Base-by-base conservation (phyloP, 2,113 vertebrate genomes). In the Ascaphus truei region DNA sequence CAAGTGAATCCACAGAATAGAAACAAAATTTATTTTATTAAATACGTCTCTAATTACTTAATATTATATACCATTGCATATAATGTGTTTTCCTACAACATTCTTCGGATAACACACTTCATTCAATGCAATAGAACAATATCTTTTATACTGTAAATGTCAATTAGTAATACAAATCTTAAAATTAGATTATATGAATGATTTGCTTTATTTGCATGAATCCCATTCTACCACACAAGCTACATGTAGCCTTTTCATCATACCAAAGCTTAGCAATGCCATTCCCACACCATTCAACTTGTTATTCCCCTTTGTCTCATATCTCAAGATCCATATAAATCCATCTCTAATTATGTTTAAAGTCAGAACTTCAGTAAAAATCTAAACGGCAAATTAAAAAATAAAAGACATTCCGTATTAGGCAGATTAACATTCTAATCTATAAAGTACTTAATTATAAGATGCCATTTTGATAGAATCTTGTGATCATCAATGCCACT, bases 341-440 rank as follows among this genome's bases (percentile, higher is more conserved):
- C 43, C 43, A 63, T 50, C 45, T 50, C 51, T 67, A 67, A 67
- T 67, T 67, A 67, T 26, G 27, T 67, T 67, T 57, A 67, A 67
- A 56, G 52, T 56, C 51, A 45, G 13, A 33, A 57, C 62, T 65
- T 65, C 48, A 55, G 26, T 41, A 43, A 56, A 37, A 23, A 56
- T 20, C 43, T 26, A 63, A 50, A 62, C n/a, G 31, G 30, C 23
- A 51, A 51, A 50, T 36, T n/a, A 36, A 20, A 63, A 63, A n/a
- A n/a, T n/a, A n/a, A 41, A 55, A 56, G 64, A 56, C 37, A 56
- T 41, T 65, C 10, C 15, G 37, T 36, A 67, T 67, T 56, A 67
- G 64, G 25, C 37, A 41, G 33, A 34, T 50, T 23, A 16, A 16
- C 33, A 57, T 67, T n/a, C 36, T 67, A 56, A 67, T 67, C 64